phyloP scores from a whole-genome alignment of 2,888 invertebrate species.

The Parnassius smintheus region DNA sequence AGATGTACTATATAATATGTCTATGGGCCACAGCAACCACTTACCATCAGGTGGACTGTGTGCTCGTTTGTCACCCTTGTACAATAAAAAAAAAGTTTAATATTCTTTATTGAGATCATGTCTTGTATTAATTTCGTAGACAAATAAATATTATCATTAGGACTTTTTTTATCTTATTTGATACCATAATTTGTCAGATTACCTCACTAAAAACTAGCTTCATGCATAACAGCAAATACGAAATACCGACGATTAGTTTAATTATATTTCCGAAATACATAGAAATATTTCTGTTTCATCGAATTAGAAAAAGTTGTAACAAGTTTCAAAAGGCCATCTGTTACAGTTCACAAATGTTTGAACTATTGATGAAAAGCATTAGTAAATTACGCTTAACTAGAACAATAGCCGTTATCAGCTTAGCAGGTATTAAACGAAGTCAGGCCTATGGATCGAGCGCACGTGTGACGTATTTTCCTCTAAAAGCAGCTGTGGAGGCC shows the following conservation, averaged over 20 bases:
- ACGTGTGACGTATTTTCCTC: constrained; percentile 77
- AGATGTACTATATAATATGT: no score
- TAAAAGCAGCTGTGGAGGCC: constrained; percentile 72
- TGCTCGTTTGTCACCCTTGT: no score
- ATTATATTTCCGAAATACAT: constrained; percentile 1
- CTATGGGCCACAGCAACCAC: no score
- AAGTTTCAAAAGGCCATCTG: constrained; percentile 30
- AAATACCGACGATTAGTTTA: no score
- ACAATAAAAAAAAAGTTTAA: no score
- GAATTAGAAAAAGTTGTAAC: constrained; percentile 33
- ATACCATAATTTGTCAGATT: no score
- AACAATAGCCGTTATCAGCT: constrained; percentile 50
- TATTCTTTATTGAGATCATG: no score
- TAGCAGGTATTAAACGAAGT: constrained; percentile 49
- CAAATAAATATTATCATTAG: no score
- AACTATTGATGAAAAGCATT: constrained; percentile 35
- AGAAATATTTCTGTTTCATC: constrained; percentile 16
- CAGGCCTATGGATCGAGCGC: constrained; percentile 60
- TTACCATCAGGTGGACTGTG: no score
- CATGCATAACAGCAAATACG: not conserved
- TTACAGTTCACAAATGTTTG: constrained; percentile 56
- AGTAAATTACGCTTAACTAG: constrained; percentile 32
- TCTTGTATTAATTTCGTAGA: no score
- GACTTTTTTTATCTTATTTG: no score
- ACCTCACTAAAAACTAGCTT: no score